A percentile compares a stretch with the other conserved stretches of the same genome.
Evolutionary conservation across 2,797 vertebrate species (phyloP).

Genomic region (Tympanoctomys barrerae): DNA sequence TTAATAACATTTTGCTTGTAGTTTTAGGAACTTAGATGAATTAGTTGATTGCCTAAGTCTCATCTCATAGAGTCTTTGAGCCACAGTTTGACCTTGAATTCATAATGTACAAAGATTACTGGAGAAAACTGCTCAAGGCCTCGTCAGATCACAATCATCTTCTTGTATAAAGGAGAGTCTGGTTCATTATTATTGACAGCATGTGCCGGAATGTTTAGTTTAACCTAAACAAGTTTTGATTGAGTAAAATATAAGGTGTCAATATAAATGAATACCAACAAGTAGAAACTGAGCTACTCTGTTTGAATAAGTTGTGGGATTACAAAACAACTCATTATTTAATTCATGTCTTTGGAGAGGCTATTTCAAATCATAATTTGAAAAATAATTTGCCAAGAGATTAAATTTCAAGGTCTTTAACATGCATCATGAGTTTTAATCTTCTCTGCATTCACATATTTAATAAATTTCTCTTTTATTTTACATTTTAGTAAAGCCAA

Average conservation of each 20-base stretch:
- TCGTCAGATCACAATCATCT: not conserved
- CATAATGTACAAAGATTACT: not conserved
- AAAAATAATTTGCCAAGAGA: not conserved
- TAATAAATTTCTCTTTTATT: slow-evolving; percentile 23
- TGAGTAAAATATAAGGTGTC: slow-evolving; percentile 14
- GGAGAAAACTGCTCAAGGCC: not conserved
- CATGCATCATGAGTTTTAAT: not conserved
- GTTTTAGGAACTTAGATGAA: slow-evolving; percentile 17
- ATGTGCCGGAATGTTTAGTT: not conserved
- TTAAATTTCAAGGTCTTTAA: slow-evolving; percentile 39
- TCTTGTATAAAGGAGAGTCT: not conserved
- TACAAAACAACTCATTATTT: slow-evolving; percentile 6
- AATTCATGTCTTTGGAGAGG: not conserved
- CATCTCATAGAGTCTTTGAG: not conserved
- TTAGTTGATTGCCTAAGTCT: slow-evolving; percentile 9
- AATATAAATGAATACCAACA: not conserved
- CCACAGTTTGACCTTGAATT: slow-evolving; percentile 24
- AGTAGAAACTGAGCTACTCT: not conserved
- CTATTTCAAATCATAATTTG: slow-evolving; percentile 20
- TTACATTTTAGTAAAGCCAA: not conserved
- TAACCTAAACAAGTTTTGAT: not conserved
- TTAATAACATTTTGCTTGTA: slow-evolving; percentile 28
- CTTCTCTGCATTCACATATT: not conserved
- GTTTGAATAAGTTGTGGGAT: not conserved
- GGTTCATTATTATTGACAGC: not conserved